Base-by-base conservation (phyloP, 1,140 invertebrate genomes). In the Drosophila parvula region DNA sequence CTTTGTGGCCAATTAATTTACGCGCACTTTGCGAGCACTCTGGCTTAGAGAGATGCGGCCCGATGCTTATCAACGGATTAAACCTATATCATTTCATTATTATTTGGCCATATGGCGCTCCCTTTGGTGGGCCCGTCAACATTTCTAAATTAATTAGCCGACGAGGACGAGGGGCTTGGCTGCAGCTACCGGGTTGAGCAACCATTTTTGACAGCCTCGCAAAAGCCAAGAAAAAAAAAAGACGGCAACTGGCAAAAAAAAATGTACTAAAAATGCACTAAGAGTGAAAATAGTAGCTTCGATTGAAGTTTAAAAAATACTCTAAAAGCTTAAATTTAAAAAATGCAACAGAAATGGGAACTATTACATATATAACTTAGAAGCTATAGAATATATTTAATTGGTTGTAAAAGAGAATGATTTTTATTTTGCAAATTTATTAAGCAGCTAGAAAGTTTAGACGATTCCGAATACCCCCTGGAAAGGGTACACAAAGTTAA, bases 81-180 rank as follows among this genome's bases (percentile, higher is more conserved):
- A 69, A 62, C 74, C 74, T 69, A 77, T 77, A 77, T 77, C 74
- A 77, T 77, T 77, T 77, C 74, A 77, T 77, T 77, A 77, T 77
- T 77, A 77, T 77, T 56, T 59, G 28, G 53, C 44, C 43, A 56
- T 64, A 50, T 51, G 79, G 82, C 83, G 82, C 81, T 84, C 81
- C 81, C 81, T 84, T 75, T 75, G 71, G 75, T 68, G 74, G 56
- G 58, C 58, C 47, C 50, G 48, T 58, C 36, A 82, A 59, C 76
- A 88, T 86, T 86, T 88, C 69, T 83, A 81, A 88, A 86, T 86
- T 86, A 86, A 86, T 86, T 86, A 86, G 82, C 63, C 62, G 57
- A 32, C 70, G 63, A 65, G 67, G 68, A 58, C 30, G 53, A 50
- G 64, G 86, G 82, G 82, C 82, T 86, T 86, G 82, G 75, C 74